Evolutionary conservation across 2,113 vertebrate genomes (phyloP), one percentile per base, ranked within the genome.

Genomic region (Mesembrinibis cayennensis): DNA sequence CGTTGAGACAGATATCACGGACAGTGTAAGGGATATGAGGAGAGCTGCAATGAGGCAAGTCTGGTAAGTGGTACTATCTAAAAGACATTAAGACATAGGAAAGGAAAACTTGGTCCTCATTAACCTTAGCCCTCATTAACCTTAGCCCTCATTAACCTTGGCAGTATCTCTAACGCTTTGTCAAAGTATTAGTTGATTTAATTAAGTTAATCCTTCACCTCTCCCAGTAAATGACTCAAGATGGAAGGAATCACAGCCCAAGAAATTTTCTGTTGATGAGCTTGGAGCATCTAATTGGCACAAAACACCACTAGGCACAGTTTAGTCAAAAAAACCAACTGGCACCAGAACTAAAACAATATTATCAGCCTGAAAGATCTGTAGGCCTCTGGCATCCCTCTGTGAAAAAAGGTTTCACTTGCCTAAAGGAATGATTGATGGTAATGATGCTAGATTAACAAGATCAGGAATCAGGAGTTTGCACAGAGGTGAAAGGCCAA

Each of bases 361-460:
- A n/a, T 59, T 47, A 76, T 30, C 21, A 22, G 30, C 40, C 77
- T 40, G 65, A 63, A 90, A 67, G 49, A 84, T 84, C 40, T 25
- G 8, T 49, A 82, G 61, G 65, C 21, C 17, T 71, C 53, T 82
- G 53, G 27, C 62, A 78, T 79, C 61, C 20, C 22, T 72, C 73
- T 47, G 16, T 32, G 40, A 55, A 84, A 69, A 74, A 70, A 29
- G 7, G 50, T 56, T 93, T 89, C 10, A 8, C 13, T 89, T 87
- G 89, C 73, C 83, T 93, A 21, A 56, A 85, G 38, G 49, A 78
- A 13, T 80, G 81, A 91, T 87, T 92, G 91, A 94, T 53, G 59
- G 77, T 79, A 96, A 95, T 90, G 91, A 95, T 89, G 91, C 78
- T 38, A 93, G 91, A 94, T 94, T 95, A 95, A 94, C 89, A 87